Evolutionary conservation across 1,140 invertebrate genomes (phyloP).

Genomic region (Conus betulinus): DNA sequence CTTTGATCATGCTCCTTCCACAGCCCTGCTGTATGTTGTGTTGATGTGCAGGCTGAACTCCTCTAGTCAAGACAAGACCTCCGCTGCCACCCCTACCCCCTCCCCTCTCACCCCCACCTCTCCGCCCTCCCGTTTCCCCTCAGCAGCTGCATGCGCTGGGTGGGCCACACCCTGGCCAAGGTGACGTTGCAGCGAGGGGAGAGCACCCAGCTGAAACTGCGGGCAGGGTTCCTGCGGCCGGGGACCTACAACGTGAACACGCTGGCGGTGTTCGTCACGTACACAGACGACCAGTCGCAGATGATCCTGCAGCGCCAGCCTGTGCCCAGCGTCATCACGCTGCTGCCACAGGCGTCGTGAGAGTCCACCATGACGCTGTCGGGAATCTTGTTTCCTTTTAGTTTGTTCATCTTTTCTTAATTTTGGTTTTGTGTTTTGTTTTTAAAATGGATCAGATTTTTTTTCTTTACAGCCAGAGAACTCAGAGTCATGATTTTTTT

Average conservation of each 20-base stretch:
- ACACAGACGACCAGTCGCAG: slow-evolving; percentile 59
- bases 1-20: too few species aligned
- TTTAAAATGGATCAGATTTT: too few species aligned
- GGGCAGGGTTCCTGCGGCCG: slow-evolving; percentile 65
- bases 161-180: slow-evolving; percentile 63
- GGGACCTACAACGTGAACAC: slow-evolving; percentile 73
- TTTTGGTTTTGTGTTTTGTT: too few species aligned
- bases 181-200: slow-evolving; percentile 57
- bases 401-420: too few species aligned
- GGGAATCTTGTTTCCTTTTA: neutral
- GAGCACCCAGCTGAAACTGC: slow-evolving; percentile 53
- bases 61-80: slow-evolving; percentile 12
- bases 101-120: neutral
- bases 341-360: slow-evolving; percentile 44
- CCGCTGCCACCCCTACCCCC: neutral
- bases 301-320: slow-evolving; percentile 70
- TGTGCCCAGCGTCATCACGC: slow-evolving; percentile 66
- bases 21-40: too few species aligned
- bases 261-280: slow-evolving; percentile 68
- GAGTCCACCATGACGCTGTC: neutral
- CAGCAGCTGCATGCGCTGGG: slow-evolving; percentile 62
- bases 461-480: too few species aligned
- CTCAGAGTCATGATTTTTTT: too few species aligned
- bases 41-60: neutral
- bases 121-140: slow-evolving; percentile 22